Evolutionary conservation across 2,888 invertebrate species (phyloP).

Genomic region (Dicranocentrus wangi): DNA sequence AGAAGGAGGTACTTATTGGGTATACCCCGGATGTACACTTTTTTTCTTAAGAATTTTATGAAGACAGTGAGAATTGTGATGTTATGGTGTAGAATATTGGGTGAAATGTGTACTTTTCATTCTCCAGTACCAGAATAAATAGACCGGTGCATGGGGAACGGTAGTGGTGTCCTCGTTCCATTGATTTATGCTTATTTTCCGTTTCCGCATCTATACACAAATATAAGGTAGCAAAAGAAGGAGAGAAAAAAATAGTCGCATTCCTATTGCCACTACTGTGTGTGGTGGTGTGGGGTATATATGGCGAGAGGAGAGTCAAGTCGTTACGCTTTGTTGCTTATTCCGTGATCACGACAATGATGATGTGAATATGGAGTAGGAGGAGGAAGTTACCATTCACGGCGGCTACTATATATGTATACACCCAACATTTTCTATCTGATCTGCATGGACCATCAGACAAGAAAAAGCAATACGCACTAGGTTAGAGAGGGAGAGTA

Average conservation of each 20-base stretch:
- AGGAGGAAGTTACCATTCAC: slow-evolving; percentile 8
- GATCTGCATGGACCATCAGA: slow-evolving; percentile 21
- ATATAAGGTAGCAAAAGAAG: not conserved
- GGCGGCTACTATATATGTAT: not conserved
- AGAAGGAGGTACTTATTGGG: too few species aligned
- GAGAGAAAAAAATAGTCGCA: not conserved
- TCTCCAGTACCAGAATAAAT: not conserved
- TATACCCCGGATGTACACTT: too few species aligned
- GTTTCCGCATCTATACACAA: slow-evolving; percentile 60
- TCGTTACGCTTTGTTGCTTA: slow-evolving; percentile 10
- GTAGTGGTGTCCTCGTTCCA: slow-evolving; percentile 67
- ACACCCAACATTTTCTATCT: not conserved
- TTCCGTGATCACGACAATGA: slow-evolving; percentile 4
- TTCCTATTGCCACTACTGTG: not conserved
- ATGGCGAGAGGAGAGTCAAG: not conserved
- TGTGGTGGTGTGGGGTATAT: not conserved
- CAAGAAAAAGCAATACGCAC: not conserved
- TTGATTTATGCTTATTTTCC: slow-evolving; percentile 71
- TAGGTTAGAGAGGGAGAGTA: too few species aligned
- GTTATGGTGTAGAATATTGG: not conserved
- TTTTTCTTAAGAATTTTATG: too few species aligned
- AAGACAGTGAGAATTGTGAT: slow-evolving; percentile 11
- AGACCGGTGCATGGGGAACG: slow-evolving; percentile 11
- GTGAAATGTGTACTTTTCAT: slow-evolving; percentile 25
- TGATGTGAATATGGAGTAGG: slow-evolving; percentile 2